Evolutionary conservation across 2,113 vertebrate genomes (phyloP).

Genomic region (Propithecus coquereli): DNA sequence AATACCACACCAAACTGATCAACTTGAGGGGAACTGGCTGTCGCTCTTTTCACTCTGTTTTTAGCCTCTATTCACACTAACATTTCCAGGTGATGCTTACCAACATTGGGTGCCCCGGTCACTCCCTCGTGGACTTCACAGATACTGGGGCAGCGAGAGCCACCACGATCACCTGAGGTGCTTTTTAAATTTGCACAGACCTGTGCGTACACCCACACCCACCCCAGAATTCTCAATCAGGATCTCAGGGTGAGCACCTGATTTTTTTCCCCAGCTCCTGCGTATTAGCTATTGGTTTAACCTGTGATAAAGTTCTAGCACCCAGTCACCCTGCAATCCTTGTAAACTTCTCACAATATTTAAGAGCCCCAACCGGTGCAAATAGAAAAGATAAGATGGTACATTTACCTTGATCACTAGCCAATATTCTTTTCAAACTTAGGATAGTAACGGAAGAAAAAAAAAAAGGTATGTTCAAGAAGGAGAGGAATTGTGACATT

Average conservation of each 20-base stretch:
- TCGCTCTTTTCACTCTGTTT: neutral
- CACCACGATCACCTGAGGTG: neutral
- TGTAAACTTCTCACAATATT: neutral
- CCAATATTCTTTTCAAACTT: conserved; percentile 3
- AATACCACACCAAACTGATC: neutral
- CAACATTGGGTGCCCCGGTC: neutral
- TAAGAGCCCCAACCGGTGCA: neutral
- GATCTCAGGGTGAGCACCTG: neutral
- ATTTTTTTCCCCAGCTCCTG: accelerated
- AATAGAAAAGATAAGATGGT: neutral
- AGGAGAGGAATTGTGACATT: neutral
- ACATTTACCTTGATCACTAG: neutral
- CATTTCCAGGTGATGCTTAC: neutral
- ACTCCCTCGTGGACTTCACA: neutral
- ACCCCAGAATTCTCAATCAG: neutral
- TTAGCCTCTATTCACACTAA: neutral
- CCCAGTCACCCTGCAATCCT: neutral
- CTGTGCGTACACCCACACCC: neutral
- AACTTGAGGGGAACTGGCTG: neutral
- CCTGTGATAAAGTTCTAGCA: neutral
- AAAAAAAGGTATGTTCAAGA: neutral
- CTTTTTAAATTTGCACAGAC: neutral
- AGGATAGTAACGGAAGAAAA: neutral
- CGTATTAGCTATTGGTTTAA: neutral
- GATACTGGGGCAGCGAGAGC: neutral